Evolutionary conservation across 2,888 invertebrate species (phyloP), one percentile per base, ranked within the genome.

Genomic region (Scelioninae gen. 2): DNA sequence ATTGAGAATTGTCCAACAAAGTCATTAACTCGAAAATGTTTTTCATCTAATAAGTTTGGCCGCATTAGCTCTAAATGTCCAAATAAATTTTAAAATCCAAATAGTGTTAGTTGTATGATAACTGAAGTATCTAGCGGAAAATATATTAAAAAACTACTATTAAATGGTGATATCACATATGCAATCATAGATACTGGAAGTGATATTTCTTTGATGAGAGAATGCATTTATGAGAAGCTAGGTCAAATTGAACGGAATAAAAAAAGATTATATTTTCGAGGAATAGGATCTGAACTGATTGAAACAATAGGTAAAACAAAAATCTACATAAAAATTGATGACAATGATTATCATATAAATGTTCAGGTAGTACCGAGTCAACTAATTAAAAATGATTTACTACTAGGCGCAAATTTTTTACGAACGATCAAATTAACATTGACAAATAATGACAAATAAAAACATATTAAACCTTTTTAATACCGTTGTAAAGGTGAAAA

Each of bases 401-500:
- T 46, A 18, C 13, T 46, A 15, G 25, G 46, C 18, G 46, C 46
- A 4, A 25, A 46, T 15, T 46, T 46, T 28, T 18, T 16, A 19
- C 41, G 41, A 2, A 41, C 16, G 16, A 41, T 3, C 3, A 9
- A 1, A 2, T 41, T 41, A 18, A 19, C 41, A 19, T 45, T 13
- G 31, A 28, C 13, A 50, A 25, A 69, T 48, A 61, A 55, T 61
- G 18, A 22, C 46, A 31, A n/a, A n/a, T n/a, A n/a, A n/a, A n/a
- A n/a, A n/a, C n/a, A n/a, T n/a, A n/a, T n/a, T n/a, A n/a, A n/a
- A n/a, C n/a, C n/a, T 2, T 41, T 6, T 22, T 22, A 22, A 22
- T 4, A 22, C 2, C 5, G 22, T 22, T 22, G 22, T 22, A 22
- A 4, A 22, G 3, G 5, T 2, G 3, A 22, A 22, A 22, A 22